These are phyloP conservation scores for Calidris pugnax DNA, from an alignment of 2,113 vertebrate genomes.

Conservation along the genomic window DNA sequence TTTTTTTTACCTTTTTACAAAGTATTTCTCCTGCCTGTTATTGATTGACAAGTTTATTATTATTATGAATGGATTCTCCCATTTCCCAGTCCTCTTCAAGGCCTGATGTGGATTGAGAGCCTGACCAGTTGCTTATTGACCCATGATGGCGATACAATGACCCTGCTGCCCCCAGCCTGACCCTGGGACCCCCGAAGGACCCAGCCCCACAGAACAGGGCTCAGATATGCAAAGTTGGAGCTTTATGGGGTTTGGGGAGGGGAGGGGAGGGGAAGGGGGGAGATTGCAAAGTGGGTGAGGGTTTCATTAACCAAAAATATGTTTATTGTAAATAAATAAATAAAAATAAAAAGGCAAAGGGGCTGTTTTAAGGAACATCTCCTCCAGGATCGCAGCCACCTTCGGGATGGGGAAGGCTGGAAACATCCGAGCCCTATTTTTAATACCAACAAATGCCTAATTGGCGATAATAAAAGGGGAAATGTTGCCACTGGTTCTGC, in stretches of 20 bases:
- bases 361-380: neutral
- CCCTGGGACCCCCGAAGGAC: constrained; percentile 52
- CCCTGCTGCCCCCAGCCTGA: constrained; percentile 46
- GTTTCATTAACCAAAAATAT: constrained; percentile 23
- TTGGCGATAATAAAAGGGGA: neutral
- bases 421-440: neutral
- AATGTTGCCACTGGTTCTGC: neutral
- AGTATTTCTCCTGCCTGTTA: constrained; percentile 47
- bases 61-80: constrained; percentile 63
- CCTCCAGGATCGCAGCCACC: neutral
- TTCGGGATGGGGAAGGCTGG: neutral
- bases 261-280: neutral
- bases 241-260: neutral
- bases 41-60: constrained; percentile 68
- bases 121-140: constrained; percentile 65
- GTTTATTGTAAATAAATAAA: neutral
- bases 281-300: neutral
- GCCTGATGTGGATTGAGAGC: constrained; percentile 55
- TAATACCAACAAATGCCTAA: neutral
- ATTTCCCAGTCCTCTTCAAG: constrained; percentile 61
- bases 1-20: constrained; percentile 9
- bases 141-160: constrained; percentile 58
- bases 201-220: neutral
- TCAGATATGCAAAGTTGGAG: constrained; percentile 33
- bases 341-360: neutral